Conservation (phyloP, 64 coral and sea anemone genomes). For the Stichodactyla mertensii region DNA sequence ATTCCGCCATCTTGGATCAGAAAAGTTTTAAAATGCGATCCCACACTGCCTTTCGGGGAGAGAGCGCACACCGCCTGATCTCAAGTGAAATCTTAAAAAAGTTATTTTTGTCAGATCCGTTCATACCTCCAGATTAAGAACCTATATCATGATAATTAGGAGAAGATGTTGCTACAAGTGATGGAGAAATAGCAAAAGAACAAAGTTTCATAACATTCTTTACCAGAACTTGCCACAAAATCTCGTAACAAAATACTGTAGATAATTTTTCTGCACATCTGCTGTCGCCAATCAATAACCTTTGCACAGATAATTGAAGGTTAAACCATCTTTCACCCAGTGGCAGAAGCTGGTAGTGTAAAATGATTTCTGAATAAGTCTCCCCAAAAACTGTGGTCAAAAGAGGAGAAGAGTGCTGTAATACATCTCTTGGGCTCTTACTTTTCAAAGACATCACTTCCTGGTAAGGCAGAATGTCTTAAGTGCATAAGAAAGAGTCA, state of each 20-base stretch:
- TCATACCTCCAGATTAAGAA: no score
- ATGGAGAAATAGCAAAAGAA: background rate
- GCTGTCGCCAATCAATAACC: constrained; percentile 2
- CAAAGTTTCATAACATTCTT: background rate
- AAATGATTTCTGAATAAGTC: no score
- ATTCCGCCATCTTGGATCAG: no score
- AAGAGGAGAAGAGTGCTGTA: constrained; percentile 5
- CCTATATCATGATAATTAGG: no score
- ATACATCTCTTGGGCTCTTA: background rate
- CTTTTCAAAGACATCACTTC: background rate
- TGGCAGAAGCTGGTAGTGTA: constrained; percentile 35
- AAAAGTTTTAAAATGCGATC: no score
- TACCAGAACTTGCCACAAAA: background rate
- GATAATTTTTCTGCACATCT: background rate
- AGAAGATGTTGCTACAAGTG: background rate
- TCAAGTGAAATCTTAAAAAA: no score
- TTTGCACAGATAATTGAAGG: background rate
- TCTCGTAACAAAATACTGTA: background rate
- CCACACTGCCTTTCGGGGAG: no score
- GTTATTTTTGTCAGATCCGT: no score
- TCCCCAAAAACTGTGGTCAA: constrained; percentile 12
- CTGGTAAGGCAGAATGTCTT: no score
- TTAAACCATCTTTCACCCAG: background rate
- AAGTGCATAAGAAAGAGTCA: no score
- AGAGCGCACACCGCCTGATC: no score